Percentiles rank a stretch among this genome's conserved stretches.
phyloP scores from a whole-genome alignment of 2,888 invertebrate species.

The Automeris io region DNA sequence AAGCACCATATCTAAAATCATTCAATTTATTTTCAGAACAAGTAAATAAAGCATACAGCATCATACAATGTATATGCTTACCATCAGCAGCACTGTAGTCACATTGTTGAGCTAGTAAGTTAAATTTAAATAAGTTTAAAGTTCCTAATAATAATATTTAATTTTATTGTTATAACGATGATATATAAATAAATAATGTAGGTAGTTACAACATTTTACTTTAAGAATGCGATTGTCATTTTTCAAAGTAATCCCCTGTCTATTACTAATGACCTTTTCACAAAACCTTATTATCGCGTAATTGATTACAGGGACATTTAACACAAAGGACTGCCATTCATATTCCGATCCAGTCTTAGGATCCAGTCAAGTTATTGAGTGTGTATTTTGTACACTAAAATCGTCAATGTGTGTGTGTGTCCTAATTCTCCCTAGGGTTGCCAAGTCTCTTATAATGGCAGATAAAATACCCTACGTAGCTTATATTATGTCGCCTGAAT shows the following conservation, averaged over 20 bases:
- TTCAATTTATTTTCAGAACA: too few species aligned
- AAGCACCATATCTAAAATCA: too few species aligned
- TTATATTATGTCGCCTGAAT: constrained; percentile 32
- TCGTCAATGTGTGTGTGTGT: constrained; percentile 44
- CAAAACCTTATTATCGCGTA: not conserved
- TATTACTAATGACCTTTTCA: not conserved
- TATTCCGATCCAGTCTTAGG: not conserved
- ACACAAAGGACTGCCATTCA: not conserved
- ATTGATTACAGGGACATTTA: not conserved
- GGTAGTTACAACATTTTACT: too few species aligned
- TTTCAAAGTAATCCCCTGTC: not conserved
- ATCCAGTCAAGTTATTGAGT: constrained; percentile 6
- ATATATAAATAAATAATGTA: too few species aligned
- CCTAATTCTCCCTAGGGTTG: constrained; percentile 47
- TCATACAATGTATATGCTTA: too few species aligned
- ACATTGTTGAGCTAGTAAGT: too few species aligned
- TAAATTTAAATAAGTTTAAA: too few species aligned
- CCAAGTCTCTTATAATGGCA: constrained; percentile 29
- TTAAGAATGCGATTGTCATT: not conserved
- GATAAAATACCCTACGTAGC: constrained; percentile 30
- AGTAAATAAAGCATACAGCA: too few species aligned
- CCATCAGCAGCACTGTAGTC: too few species aligned
- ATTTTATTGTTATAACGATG: too few species aligned
- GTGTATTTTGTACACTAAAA: not conserved
- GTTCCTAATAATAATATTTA: too few species aligned